Evolutionary conservation across 2,888 invertebrate genomes (phyloP).

Genomic region (Apodemia zela): DNA sequence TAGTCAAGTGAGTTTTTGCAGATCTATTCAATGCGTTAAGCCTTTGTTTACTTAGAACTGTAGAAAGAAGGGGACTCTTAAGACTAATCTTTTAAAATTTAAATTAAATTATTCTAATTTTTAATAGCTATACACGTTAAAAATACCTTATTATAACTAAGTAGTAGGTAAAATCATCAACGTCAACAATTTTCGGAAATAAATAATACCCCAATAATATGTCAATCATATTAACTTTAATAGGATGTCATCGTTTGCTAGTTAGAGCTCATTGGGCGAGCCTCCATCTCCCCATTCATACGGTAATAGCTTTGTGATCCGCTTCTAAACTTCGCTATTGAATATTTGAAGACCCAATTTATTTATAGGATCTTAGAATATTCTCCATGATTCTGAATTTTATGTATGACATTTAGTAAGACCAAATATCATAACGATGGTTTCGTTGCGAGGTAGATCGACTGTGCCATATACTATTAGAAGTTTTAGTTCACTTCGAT

Average conservation of each 20-base stretch:
- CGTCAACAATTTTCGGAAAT: background rate
- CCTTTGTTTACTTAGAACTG: too few species aligned
- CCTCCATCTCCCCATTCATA: background rate
- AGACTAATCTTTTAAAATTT: too few species aligned
- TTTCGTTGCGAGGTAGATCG: too few species aligned
- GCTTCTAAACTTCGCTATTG: constrained; percentile 6
- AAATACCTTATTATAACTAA: too few species aligned
- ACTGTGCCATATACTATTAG: too few species aligned
- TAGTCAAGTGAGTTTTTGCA: too few species aligned
- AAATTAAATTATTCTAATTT: too few species aligned
- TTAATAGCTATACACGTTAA: too few species aligned
- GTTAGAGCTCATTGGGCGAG: background rate
- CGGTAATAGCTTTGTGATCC: constrained; percentile 14
- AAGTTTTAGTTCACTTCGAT: too few species aligned
- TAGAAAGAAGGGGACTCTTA: too few species aligned
- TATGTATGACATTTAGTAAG: background rate
- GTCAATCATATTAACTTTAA: constrained; percentile 4
- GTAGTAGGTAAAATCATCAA: background rate
- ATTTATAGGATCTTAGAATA: background rate
- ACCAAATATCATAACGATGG: background rate
- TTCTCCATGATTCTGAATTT: background rate
- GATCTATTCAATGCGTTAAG: too few species aligned
- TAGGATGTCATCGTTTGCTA: constrained; percentile 5
- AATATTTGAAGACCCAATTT: constrained; percentile 10
- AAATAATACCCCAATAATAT: background rate